Evolutionary conservation across 2,888 invertebrate species (phyloP).

Genomic region (Drosophila trichaetosa): DNA sequence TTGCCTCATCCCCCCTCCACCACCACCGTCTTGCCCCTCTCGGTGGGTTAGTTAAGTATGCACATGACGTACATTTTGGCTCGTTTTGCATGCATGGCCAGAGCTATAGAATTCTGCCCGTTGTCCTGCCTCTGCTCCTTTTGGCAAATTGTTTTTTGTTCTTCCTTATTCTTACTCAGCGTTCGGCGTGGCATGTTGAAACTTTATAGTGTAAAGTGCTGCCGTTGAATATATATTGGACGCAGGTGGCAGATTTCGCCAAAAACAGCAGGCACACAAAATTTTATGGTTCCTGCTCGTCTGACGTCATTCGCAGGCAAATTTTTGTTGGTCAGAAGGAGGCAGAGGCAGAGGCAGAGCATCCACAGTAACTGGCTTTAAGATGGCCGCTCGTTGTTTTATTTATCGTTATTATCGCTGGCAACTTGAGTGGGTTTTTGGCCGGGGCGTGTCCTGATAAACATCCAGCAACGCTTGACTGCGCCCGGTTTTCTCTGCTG

Average conservation of each 20-base stretch:
- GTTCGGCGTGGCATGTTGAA: slow-evolving; percentile 36
- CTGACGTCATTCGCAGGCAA: slow-evolving; percentile 70
- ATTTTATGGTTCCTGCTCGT: slow-evolving; percentile 26
- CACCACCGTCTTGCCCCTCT: neutral
- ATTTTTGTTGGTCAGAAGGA: slow-evolving; percentile 48
- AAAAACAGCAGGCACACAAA: slow-evolving; percentile 10
- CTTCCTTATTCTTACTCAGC: slow-evolving; percentile 5
- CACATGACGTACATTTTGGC: slow-evolving; percentile 61
- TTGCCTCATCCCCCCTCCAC: neutral
- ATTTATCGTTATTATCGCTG: slow-evolving; percentile 67
- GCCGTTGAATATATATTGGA: slow-evolving; percentile 32
- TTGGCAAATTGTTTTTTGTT: slow-evolving; percentile 38
- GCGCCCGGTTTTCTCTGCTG: neutral
- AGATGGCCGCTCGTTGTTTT: slow-evolving; percentile 45
- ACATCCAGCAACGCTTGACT: slow-evolving; percentile 36
- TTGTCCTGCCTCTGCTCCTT: slow-evolving; percentile 7
- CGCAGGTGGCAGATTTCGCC: slow-evolving; percentile 49
- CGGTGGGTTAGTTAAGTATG: slow-evolving; percentile 56
- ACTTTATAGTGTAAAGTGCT: slow-evolving; percentile 54
- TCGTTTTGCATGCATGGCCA: slow-evolving; percentile 57
- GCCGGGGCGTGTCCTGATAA: slow-evolving; percentile 59
- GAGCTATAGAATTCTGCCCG: slow-evolving; percentile 11
- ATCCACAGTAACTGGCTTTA: slow-evolving; percentile 35
- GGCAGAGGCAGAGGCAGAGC: neutral
- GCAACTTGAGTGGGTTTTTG: slow-evolving; percentile 52